Evolutionary conservation across 2,888 invertebrate species (phyloP).

Genomic region (Diarsia dahlii): DNA sequence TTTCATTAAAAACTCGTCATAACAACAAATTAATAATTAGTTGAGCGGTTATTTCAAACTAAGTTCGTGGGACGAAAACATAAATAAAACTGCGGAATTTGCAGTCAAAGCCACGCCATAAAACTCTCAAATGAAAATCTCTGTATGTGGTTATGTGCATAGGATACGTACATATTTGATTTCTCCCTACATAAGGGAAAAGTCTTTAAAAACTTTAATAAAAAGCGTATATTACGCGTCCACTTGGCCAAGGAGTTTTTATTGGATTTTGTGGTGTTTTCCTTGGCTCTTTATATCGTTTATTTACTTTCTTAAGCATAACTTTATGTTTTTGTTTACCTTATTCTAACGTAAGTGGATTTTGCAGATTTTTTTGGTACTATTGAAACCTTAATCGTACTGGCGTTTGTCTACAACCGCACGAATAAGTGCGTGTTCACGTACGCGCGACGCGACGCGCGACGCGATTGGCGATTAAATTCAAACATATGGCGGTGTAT

Average conservation of each 20-base stretch:
- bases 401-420: neutral
- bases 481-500: too few relatives aligned
- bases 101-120: slow-evolving; percentile 69
- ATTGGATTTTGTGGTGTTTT: slow-evolving; percentile 49
- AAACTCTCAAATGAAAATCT: slow-evolving; percentile 59
- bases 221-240: slow-evolving; percentile 50
- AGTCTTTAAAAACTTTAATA: slow-evolving; percentile 62
- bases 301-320: slow-evolving; percentile 24
- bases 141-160: slow-evolving; percentile 43
- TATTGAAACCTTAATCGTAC: neutral
- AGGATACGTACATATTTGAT: slow-evolving; percentile 46
- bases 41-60: slow-evolving; percentile 31
- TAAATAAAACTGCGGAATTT: slow-evolving; percentile 56
- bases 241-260: slow-evolving; percentile 52
- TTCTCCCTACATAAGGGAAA: slow-evolving; percentile 33
- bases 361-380: neutral
- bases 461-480: too few relatives aligned
- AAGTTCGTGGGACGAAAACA: slow-evolving; percentile 11
- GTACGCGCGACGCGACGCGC: too few relatives aligned
- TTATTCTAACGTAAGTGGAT: neutral
- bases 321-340: slow-evolving; percentile 1
- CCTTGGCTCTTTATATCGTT: slow-evolving; percentile 14
- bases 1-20: neutral
- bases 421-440: too few relatives aligned
- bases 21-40: slow-evolving; percentile 26